Base-by-base conservation (phyloP, 2,113 vertebrate species). In the Acanthochromis polyacanthus region DNA sequence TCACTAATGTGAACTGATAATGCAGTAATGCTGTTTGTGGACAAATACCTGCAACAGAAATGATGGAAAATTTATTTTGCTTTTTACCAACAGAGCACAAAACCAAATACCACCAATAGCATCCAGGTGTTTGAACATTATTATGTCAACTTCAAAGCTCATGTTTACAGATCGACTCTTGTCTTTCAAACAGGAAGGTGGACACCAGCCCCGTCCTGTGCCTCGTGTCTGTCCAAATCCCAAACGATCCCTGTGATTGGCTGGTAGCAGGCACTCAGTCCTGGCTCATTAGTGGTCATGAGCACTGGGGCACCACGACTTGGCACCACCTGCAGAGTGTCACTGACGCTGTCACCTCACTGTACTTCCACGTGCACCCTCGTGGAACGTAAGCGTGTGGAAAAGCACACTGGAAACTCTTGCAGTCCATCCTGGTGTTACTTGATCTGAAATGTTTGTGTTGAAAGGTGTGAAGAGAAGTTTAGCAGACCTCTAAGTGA, bases 261-360 rank as follows among this genome's bases (percentile, higher is more conserved):
- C 89, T 99, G 76, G 95, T 98, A 72, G 96, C 95, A 4, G 98
- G 98, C 40, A 97, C 96, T 0, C 97, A 98, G 88, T 95, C 95
- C 95, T 30, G 98, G 98, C 19, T 93, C 91, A 28, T 89, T 99
- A 10, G 89, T 97, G 73, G 94, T 96, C 40, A 48, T 97, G 78
- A 94, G 91, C 68, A 93, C 93, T 0, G 88, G 84, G 62, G 95
- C 60, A 57, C 77, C 58, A 91, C 85, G 1, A 85, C 70, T 32
- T 94, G 93, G 53, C 96, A 97, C 74, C 87, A 70, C 25, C 94
- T 99, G 56, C 94, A 96, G 89, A 95, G 94, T 32, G 96, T 97
- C 93, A 89, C 92, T 0, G 97, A 99, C 62, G 95, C 98, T 0
- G 81, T 99, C 84, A 99, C 97, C 23, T 98, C 97, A 5, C 92